Evolutionary conservation across 2,113 vertebrate genomes (phyloP).

Genomic region (Gasterosteus nipponicus): DNA sequence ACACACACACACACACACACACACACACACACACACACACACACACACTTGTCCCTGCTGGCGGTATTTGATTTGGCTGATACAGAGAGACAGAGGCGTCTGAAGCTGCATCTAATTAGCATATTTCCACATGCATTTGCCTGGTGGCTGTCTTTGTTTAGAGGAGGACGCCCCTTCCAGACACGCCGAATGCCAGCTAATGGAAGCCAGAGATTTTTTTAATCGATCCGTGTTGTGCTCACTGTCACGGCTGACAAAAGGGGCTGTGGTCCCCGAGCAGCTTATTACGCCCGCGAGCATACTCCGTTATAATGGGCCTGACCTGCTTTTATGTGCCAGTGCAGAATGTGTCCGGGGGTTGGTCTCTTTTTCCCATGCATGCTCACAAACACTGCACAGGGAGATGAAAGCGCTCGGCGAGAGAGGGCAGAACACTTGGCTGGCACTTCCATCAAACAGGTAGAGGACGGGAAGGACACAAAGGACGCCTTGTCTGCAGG

Average conservation of each 20-base stretch:
- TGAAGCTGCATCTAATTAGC: constrained; percentile 75
- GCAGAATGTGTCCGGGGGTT: constrained; percentile 41
- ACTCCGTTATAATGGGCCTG: constrained; percentile 43
- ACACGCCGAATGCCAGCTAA: constrained; percentile 39
- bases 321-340: constrained; percentile 61
- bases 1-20: constrained; percentile 19
- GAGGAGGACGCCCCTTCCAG: constrained; percentile 42
- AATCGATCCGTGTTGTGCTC: constrained; percentile 38
- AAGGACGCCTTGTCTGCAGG: constrained; percentile 56
- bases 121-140: constrained; percentile 73
- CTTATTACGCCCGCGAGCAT: constrained; percentile 32
- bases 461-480: constrained; percentile 59
- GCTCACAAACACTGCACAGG: constrained; percentile 33
- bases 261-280: constrained; percentile 53
- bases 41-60: constrained; percentile 66
- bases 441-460: constrained; percentile 48
- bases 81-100: constrained; percentile 48
- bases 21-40: background rate
- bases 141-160: constrained; percentile 75
- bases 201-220: constrained; percentile 20
- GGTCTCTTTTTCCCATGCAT: constrained; percentile 39
- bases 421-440: constrained; percentile 41
- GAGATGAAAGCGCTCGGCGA: constrained; percentile 46
- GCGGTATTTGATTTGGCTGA: constrained; percentile 67
- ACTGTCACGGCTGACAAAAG: constrained; percentile 34